These are phyloP conservation scores for Acyrthosiphon pisum DNA, from an alignment of 1,140 invertebrate species.

Conservation along the genomic window DNA sequence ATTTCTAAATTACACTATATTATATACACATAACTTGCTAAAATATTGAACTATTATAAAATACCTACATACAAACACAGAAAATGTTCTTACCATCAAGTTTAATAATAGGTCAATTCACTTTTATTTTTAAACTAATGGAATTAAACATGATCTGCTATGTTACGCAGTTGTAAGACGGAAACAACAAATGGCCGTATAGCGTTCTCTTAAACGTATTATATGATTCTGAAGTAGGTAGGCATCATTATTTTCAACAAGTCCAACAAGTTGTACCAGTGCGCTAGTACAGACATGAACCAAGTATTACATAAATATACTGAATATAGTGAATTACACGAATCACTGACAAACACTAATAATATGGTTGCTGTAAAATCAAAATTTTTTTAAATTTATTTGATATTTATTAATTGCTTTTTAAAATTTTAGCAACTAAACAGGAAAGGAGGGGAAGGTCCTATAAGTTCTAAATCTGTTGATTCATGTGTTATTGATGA, in stretches of 20 bases:
- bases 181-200: no score
- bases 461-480: conserved; percentile 75
- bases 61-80: no score
- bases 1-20: no score
- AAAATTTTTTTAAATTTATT: not conserved
- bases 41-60: no score
- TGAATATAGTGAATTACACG: conserved; percentile 99
- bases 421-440: conserved; percentile 82
- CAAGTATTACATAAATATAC: conserved; percentile 99
- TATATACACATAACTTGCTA: no score
- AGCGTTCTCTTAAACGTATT: no score
- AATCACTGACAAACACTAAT: conserved; percentile 99
- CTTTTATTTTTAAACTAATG: no score
- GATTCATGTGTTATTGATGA: not conserved
- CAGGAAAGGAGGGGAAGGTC: conserved; percentile 83
- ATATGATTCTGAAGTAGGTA: conserved; percentile 99
- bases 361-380: conserved; percentile 96
- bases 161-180: no score
- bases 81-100: no score
- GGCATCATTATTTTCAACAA: conserved; percentile 99
- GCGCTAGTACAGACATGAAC: conserved; percentile 99
- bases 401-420: not conserved
- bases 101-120: no score
- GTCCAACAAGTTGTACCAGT: conserved; percentile 99
- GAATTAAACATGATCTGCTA: no score